Conservation (phyloP, 2,797 vertebrate genomes). For the Odontamblyopus lacepedii region DNA sequence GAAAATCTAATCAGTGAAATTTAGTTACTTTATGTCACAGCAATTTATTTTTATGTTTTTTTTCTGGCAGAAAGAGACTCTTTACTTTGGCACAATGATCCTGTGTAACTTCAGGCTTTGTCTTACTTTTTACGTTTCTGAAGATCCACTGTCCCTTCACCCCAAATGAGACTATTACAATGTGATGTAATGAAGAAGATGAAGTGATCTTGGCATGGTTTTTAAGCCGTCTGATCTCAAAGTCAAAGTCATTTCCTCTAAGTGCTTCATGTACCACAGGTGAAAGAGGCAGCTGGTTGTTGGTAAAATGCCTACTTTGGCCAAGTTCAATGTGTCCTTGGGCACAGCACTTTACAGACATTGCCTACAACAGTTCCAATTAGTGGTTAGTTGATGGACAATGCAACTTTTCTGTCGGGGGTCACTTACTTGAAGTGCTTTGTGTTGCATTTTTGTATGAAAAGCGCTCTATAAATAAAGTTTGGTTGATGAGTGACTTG, state of each 20-base stretch:
- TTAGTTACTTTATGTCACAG: neutral
- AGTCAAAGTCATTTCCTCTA: neutral
- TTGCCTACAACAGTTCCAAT: neutral
- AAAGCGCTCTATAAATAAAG: too few species aligned
- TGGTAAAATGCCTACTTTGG: neutral
- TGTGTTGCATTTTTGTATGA: too few species aligned
- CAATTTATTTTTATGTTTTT: conserved; percentile 19
- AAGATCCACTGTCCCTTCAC: conserved; percentile 9
- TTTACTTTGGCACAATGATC: conserved; percentile 39
- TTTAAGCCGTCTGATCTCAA: neutral
- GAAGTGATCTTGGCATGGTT: neutral
- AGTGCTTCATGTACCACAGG: neutral
- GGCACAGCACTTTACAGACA: neutral
- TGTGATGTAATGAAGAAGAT: conserved; percentile 5
- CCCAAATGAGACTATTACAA: conserved; percentile 16
- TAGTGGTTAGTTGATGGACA: neutral
- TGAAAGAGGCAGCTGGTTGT: neutral
- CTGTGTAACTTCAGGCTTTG: conserved; percentile 28
- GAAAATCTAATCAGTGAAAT: conserved; percentile 7
- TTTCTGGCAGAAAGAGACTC: conserved; percentile 15
- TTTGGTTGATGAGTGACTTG: too few species aligned
- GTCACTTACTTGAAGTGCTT: too few species aligned
- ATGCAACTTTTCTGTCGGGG: too few species aligned
- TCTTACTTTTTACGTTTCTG: conserved; percentile 29
- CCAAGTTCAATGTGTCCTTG: neutral